Base-by-base conservation (phyloP, 2,888 invertebrate genomes). In the Luperina nickerlii region DNA sequence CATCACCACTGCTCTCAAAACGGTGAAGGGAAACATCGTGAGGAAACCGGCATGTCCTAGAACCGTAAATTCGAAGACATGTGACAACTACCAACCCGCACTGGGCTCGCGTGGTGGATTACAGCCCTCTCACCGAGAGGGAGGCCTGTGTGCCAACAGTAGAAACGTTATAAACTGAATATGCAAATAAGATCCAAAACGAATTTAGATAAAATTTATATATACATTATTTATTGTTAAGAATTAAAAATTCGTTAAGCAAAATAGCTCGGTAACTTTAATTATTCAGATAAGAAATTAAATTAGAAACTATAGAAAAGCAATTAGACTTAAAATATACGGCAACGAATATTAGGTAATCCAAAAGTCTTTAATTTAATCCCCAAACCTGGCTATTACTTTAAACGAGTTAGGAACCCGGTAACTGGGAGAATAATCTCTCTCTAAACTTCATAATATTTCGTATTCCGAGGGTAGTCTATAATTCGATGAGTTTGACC, bases 381-480 rank as follows among this genome's bases (percentile, higher is more conserved):
- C 77, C 83, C 73, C 65, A 9, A 73, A 72, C 38, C 78, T 69
- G 9, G 66, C 81, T 79, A 76, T 84, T 83, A 86, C 69, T 83
- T 82, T 83, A 73, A 86, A 85, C 84, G 84, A 86, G 84, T 85
- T 83, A 62, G 66, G 51, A 74, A 67, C 60, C 76, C 74, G 74
- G 85, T 79, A 78, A 78, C 83, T 69, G 70, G 68, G 74, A 80
- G 67, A 83, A 76, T 86, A 80, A 86, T 81, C 79, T 78, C 76
- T 32, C 66, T 67, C 42, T 78, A 18, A 87, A 84, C 74, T 87
- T 85, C 54, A 80, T 54, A 60, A 74, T 85, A 85, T 81, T 88
- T 73, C 62, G 86, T 85, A 88, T 87, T 88, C 87, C 32, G 80
- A 83, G 76, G 76, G 81, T 85, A 81, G 78, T 82, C 60, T 79